Evolutionary conservation across 2,797 vertebrate genomes (phyloP).

Genomic region (Miichthys miiuy): DNA sequence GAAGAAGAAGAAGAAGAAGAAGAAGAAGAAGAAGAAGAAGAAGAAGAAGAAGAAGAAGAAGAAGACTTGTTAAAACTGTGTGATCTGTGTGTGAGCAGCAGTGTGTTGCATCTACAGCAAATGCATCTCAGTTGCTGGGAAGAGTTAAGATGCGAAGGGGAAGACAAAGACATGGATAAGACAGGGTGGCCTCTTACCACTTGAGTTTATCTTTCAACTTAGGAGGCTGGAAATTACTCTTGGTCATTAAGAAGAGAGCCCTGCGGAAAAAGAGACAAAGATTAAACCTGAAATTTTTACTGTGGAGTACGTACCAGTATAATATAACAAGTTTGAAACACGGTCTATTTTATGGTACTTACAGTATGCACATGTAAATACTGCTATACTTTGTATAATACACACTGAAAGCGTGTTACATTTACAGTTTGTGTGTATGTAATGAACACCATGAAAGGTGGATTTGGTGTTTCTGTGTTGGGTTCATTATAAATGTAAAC

Average conservation of each 20-base stretch:
- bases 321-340: not conserved
- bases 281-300: conserved; percentile 1
- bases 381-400: no score
- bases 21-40: not conserved
- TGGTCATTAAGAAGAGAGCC: conserved; percentile 98
- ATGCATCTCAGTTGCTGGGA: not conserved
- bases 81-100: not conserved
- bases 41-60: not conserved
- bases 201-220: conserved; percentile 99
- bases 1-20: not conserved
- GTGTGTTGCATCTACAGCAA: no score
- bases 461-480: not conserved
- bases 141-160: not conserved
- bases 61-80: not conserved
- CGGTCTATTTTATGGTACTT: not conserved
- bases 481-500: not conserved
- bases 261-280: conserved; percentile 73
- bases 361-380: not conserved
- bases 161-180: not conserved
- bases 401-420: not conserved
- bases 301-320: not conserved
- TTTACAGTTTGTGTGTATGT: not conserved
- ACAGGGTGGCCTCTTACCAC: conserved; percentile 83
- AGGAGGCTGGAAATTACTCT: conserved; percentile 98
- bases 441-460: not conserved